A percentile compares a stretch with the other conserved stretches of the same genome.
These are phyloP conservation scores for Saimiri boliviensis DNA, from an alignment of 2,113 vertebrate genomes.

Conservation along the genomic window DNA sequence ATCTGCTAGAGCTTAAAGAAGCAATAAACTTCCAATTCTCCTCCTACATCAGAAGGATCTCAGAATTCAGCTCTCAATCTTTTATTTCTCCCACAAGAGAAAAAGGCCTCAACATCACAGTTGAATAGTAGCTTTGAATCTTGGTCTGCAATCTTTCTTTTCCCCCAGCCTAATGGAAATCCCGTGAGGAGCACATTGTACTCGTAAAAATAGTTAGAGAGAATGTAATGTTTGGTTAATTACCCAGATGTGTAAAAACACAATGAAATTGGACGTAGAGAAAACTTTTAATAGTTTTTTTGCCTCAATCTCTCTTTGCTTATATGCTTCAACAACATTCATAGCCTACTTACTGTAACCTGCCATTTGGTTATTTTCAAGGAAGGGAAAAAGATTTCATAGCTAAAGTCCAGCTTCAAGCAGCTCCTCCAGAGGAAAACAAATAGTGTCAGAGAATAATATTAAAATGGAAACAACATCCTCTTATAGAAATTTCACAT, in stretches of 20 bases:
- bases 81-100: conserved; percentile 49
- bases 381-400: conserved; percentile 48
- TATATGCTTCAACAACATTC: conserved; percentile 65
- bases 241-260: conserved; percentile 74
- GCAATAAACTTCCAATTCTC: conserved; percentile 7
- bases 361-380: conserved; percentile 60
- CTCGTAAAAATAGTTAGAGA: conserved; percentile 74
- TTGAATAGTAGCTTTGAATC: conserved; percentile 8
- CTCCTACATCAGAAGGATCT: not conserved
- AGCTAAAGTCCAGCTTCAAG: conserved; percentile 78
- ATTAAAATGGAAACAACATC: conserved; percentile 77
- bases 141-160: conserved; percentile 17
- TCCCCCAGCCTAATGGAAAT: conserved; percentile 52
- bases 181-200: conserved; percentile 51
- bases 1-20: conserved; percentile 2
- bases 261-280: conserved; percentile 53
- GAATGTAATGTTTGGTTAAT: conserved; percentile 65
- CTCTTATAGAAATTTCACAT: conserved; percentile 70
- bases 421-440: conserved; percentile 66
- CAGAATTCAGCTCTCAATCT: not conserved
- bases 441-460: conserved; percentile 73
- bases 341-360: not conserved
- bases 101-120: conserved; percentile 22
- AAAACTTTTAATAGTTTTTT: conserved; percentile 20
- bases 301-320: conserved; percentile 24